These are phyloP conservation scores for Paramisgurnus dabryanus DNA, from an alignment of 2,113 vertebrate species.

Conservation along the genomic window DNA sequence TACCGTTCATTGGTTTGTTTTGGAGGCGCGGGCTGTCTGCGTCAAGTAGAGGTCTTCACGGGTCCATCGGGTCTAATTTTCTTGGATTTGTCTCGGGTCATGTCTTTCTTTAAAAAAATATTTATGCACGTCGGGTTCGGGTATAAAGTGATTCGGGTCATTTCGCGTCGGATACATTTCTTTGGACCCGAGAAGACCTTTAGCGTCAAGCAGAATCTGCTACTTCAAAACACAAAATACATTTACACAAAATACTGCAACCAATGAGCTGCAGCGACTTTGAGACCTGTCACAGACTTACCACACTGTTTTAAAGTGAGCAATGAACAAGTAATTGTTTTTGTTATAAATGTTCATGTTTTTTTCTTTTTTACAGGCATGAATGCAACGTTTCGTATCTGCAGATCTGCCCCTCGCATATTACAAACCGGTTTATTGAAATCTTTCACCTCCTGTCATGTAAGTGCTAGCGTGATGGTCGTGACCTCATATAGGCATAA, in stretches of 20 bases:
- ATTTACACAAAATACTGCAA: not conserved
- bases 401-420: conserved; percentile 36
- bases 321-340: not conserved
- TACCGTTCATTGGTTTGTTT: conserved; percentile 21
- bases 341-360: not conserved
- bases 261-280: not conserved
- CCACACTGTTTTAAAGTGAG: not conserved
- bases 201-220: conserved; percentile 28
- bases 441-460: conserved; percentile 62
- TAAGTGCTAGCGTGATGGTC: conserved; percentile 46
- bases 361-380: conserved; percentile 59
- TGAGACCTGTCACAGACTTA: not conserved
- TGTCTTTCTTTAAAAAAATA: too few species aligned
- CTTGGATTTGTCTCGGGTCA: too few species aligned
- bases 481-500: too few species aligned
- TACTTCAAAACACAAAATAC: not conserved
- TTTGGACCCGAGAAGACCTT: too few species aligned
- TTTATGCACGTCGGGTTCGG: too few species aligned
- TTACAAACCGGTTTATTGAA: conserved; percentile 39
- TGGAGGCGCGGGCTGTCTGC: not conserved
- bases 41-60: not conserved
- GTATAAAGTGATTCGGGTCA: too few species aligned
- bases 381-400: conserved; percentile 52
- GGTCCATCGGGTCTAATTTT: too few species aligned
- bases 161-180: too few species aligned